Percentiles rank a stretch among this genome's conserved stretches.
These are phyloP conservation scores for Synchiropus splendidus DNA, from an alignment of 2,113 vertebrate genomes.

Conservation along the genomic window DNA sequence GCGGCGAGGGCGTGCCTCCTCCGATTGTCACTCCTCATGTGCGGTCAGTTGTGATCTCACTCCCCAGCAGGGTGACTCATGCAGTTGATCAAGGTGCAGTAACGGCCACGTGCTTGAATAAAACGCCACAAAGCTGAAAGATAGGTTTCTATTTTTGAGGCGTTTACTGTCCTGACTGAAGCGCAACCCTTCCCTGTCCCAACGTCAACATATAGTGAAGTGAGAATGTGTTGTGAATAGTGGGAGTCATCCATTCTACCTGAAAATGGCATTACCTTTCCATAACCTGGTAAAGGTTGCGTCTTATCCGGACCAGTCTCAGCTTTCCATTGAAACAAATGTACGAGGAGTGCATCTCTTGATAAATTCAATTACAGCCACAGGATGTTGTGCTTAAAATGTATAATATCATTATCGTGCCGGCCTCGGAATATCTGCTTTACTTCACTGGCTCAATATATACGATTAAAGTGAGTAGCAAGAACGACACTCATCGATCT, in stretches of 20 bases:
- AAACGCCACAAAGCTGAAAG: too few species aligned
- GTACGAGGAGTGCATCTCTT: conserved; percentile 21
- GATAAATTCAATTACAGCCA: conserved; percentile 37
- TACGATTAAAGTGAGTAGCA: conserved; percentile 16
- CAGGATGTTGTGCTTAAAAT: not conserved
- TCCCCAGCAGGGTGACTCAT: conserved; percentile 15
- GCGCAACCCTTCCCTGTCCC: too few species aligned
- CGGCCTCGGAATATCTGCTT: conserved; percentile 1
- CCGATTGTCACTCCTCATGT: conserved; percentile 41
- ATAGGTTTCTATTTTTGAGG: too few species aligned
- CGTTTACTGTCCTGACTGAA: too few species aligned
- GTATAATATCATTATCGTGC: too few species aligned
- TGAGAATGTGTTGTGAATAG: not conserved
- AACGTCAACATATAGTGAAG: not conserved
- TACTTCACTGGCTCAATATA: not conserved
- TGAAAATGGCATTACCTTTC: not conserved
- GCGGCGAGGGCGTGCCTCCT: conserved; percentile 42
- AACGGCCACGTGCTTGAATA: too few species aligned
- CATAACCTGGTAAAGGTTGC: conserved; percentile 20
- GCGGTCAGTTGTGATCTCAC: conserved; percentile 15
- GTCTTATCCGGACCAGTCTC: conserved; percentile 32
- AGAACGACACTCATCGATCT: conserved; percentile 34
- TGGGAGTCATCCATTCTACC: not conserved
- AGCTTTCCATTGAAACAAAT: conserved; percentile 1
- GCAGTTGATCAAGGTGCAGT: too few species aligned